A percentile compares a stretch with the other conserved stretches of the same genome.
These are phyloP conservation scores for Danaus melanippus DNA, from an alignment of 1,140 invertebrate species.

Conservation along the genomic window DNA sequence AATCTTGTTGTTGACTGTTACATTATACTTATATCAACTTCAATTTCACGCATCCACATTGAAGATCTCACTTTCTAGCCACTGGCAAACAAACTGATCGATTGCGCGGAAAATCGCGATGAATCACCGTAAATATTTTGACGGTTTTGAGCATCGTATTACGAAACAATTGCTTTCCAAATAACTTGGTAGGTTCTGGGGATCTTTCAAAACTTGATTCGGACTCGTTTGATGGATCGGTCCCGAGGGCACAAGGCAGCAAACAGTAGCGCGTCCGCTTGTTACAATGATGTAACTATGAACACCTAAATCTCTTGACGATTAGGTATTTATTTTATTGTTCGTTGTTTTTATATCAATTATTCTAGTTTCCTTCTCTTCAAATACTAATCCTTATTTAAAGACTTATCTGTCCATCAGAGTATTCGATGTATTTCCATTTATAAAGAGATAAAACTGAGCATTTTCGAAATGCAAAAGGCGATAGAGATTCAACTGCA, in stretches of 20 bases:
- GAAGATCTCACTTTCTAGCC: constrained; percentile 51
- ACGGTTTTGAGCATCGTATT: constrained; percentile 55
- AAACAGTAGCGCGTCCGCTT: constrained; percentile 29
- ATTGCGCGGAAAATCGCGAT: constrained; percentile 57
- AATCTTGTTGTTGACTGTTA: constrained; percentile 40
- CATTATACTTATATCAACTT: constrained; percentile 46
- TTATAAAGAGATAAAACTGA: too few relatives aligned
- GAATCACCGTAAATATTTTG: constrained; percentile 64
- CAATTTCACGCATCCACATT: constrained; percentile 50
- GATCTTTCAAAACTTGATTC: constrained; percentile 38
- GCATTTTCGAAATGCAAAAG: constrained; percentile 18
- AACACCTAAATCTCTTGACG: too few relatives aligned
- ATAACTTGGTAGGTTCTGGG: constrained; percentile 31
- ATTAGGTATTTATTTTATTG: too few relatives aligned
- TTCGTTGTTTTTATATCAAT: too few relatives aligned
- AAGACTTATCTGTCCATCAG: too few relatives aligned
- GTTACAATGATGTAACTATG: constrained; percentile 18
- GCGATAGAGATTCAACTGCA: constrained; percentile 30
- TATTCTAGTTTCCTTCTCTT: too few relatives aligned
- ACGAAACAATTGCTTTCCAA: constrained; percentile 60
- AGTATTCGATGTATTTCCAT: too few relatives aligned
- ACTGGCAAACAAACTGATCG: constrained; percentile 48
- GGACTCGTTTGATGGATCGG: constrained; percentile 54
- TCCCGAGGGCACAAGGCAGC: constrained; percentile 37
- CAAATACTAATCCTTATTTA: too few relatives aligned